phyloP scores from a whole-genome alignment of 1,140 invertebrate species.

The Mya arenaria region DNA sequence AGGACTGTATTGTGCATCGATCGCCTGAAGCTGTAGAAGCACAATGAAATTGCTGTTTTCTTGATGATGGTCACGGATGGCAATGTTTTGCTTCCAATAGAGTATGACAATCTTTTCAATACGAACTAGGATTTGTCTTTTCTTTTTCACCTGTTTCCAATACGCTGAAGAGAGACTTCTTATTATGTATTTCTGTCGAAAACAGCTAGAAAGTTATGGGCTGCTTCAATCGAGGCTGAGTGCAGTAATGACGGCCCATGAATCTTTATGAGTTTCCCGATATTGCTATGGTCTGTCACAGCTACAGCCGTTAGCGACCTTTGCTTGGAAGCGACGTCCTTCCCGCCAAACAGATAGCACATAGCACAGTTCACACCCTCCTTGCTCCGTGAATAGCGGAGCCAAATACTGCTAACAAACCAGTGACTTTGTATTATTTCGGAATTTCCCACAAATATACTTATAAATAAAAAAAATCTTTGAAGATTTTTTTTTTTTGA shows the following conservation, averaged over 20 bases:
- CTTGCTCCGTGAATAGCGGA: constrained; percentile 23
- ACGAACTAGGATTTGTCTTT: constrained; percentile 30
- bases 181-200: constrained; percentile 6
- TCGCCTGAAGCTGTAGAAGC: constrained; percentile 5
- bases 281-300: constrained; percentile 24
- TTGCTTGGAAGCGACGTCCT: constrained; percentile 21
- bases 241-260: constrained; percentile 11
- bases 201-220: constrained; percentile 27
- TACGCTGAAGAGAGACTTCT: not conserved
- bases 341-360: constrained; percentile 26
- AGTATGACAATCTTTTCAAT: constrained; percentile 22
- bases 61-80: constrained; percentile 1
- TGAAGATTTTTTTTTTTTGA: not conserved
- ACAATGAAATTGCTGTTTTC: constrained; percentile 4
- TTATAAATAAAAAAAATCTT: constrained; percentile 15
- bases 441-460: constrained; percentile 29
- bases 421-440: constrained; percentile 28
- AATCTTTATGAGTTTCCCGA: constrained; percentile 10
- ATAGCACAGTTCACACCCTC: constrained; percentile 18
- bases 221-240: constrained; percentile 6
- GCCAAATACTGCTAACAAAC: constrained; percentile 17
- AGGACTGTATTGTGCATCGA: constrained; percentile 16
- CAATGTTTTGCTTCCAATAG: constrained; percentile 33
- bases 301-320: constrained; percentile 8
- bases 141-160: constrained; percentile 17